These are phyloP conservation scores for Lepidurus arcticus DNA, from an alignment of 1,140 invertebrate genomes.

Conservation along the genomic window DNA sequence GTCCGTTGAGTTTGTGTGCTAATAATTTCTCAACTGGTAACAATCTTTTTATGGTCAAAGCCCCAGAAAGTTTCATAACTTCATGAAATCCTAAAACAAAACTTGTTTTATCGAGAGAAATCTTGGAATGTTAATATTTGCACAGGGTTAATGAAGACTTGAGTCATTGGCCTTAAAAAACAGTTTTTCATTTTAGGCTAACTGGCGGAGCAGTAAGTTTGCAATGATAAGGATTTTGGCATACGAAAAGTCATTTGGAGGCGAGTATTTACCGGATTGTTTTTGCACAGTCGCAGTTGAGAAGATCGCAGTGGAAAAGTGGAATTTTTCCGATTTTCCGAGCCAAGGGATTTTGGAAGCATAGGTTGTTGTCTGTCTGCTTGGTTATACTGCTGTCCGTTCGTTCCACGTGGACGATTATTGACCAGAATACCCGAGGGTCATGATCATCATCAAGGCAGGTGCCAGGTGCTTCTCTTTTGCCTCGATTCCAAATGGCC, in stretches of 20 bases:
- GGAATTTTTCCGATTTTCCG: not conserved
- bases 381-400: not conserved
- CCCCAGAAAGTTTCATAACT: not conserved
- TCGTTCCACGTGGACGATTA: conserved; percentile 18
- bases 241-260: too few relatives aligned
- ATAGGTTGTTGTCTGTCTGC: not conserved
- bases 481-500: not conserved
- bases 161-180: too few relatives aligned
- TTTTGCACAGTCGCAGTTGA: not conserved
- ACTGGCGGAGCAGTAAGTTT: too few relatives aligned
- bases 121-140: too few relatives aligned
- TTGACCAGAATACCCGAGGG: conserved; percentile 13
- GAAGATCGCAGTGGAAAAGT: too few relatives aligned
- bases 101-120: too few relatives aligned
- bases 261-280: not conserved
- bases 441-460: conserved; percentile 18
- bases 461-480: conserved; percentile 12
- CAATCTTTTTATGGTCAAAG: not conserved
- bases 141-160: too few relatives aligned
- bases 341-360: not conserved
- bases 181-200: too few relatives aligned
- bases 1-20: not conserved
- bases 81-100: not conserved
- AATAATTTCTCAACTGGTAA: not conserved
- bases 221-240: too few relatives aligned